Conservation (phyloP, 2,888 invertebrate genomes). For the Apodemia mormo region DNA sequence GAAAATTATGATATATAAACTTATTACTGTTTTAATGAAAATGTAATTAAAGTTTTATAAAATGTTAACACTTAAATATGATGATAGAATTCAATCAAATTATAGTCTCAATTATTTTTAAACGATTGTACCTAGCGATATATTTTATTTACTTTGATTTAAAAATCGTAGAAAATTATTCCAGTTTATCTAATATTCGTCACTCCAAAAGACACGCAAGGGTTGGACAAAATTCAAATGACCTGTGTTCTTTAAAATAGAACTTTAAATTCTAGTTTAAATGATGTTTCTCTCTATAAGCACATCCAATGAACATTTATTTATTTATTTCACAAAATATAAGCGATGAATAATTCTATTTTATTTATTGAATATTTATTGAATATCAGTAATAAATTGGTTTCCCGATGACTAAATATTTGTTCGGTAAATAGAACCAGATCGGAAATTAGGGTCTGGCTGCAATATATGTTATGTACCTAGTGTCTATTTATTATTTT, state of each 20-base stretch:
- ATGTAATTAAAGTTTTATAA: too few relatives aligned
- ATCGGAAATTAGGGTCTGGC: slow-evolving; percentile 5
- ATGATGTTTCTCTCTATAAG: not conserved
- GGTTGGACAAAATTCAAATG: too few relatives aligned
- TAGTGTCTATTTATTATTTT: not conserved
- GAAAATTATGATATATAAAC: too few relatives aligned
- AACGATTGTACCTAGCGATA: too few relatives aligned
- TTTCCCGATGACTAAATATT: not conserved
- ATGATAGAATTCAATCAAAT: too few relatives aligned
- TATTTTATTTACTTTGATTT: too few relatives aligned
- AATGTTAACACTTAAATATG: too few relatives aligned
- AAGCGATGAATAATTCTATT: not conserved
- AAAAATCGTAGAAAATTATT: too few relatives aligned
- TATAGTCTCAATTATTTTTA: too few relatives aligned
- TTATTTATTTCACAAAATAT: not conserved
- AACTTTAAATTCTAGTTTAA: not conserved
- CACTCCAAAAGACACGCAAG: too few relatives aligned
- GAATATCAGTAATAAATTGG: not conserved
- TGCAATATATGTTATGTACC: not conserved
- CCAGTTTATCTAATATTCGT: too few relatives aligned
- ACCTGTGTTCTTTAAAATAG: not conserved
- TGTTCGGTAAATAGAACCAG: not conserved
- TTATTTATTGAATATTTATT: not conserved
- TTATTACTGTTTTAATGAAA: too few relatives aligned
- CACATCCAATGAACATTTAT: not conserved